Conservation (phyloP, 23 tunicate species). For the Styela clava region DNA sequence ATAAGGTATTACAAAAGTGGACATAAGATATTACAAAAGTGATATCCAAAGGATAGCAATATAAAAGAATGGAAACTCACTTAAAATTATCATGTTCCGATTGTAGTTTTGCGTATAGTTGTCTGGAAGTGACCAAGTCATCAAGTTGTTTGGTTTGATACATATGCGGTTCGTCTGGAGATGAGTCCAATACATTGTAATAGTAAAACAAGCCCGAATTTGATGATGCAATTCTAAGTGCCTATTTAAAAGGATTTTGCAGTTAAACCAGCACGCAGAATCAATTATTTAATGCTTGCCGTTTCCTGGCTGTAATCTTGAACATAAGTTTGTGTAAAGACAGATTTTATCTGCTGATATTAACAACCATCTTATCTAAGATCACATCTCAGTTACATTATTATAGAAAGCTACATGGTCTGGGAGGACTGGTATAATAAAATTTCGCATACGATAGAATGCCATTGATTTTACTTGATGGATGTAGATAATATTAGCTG, state of each 20-base stretch:
- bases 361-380: no score
- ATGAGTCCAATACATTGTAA: constrained; percentile 27
- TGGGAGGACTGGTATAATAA: no score
- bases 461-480: no score
- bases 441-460: no score
- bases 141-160: constrained; percentile 7
- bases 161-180: constrained; percentile 37
- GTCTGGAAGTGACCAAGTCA: constrained; percentile 24
- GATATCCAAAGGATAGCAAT: not conserved
- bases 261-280: no score
- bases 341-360: no score
- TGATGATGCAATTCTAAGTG: constrained; percentile 9
- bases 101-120: constrained; percentile 20
- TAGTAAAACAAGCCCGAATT: constrained; percentile 17
- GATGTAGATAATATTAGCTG: no score
- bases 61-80: not conserved
- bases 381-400: no score
- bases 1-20: not conserved
- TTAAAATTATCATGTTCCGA: constrained; percentile 22
- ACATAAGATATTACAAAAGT: not conserved
- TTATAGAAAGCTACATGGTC: no score
- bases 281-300: no score
- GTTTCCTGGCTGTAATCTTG: no score
- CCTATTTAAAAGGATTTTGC: constrained; percentile 4
- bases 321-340: no score